Evolutionary conservation across 2,113 vertebrate genomes (phyloP).

Genomic region (Cynopterus brachyotis): DNA sequence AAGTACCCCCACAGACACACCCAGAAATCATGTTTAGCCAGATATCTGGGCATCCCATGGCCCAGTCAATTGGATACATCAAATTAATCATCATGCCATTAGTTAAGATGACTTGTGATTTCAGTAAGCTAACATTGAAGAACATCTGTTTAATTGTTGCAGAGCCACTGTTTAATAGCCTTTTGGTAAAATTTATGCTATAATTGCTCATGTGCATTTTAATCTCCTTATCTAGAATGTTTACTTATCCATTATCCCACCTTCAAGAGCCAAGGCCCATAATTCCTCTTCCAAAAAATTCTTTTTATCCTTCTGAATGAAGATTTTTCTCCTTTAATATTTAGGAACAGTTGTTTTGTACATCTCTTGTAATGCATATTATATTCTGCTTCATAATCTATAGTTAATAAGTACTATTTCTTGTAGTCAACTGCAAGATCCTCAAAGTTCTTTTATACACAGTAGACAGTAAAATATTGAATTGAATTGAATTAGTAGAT

Average conservation of each 20-base stretch:
- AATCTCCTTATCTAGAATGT: not conserved
- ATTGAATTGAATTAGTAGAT: not conserved
- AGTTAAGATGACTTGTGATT: not conserved
- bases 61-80: not conserved
- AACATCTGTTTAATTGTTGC: not conserved
- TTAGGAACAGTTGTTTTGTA: not conserved
- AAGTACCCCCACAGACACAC: not conserved
- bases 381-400: not conserved
- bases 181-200: constrained; percentile 7
- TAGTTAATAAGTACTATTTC: not conserved
- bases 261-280: not conserved
- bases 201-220: not conserved
- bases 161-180: not conserved
- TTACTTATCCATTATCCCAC: not conserved
- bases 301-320: not conserved
- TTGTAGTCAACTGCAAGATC: not conserved
- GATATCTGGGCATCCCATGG: not conserved
- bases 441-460: not conserved
- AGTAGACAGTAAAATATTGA: constrained; percentile 8
- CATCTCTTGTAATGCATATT: not conserved
- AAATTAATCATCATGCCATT: not conserved
- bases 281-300: not conserved
- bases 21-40: not conserved
- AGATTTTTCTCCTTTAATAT: not conserved
- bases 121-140: constrained; percentile 2